phyloP scores from a whole-genome alignment of 92 coral and sea anemone genomes.

The Siderastrea radians region DNA sequence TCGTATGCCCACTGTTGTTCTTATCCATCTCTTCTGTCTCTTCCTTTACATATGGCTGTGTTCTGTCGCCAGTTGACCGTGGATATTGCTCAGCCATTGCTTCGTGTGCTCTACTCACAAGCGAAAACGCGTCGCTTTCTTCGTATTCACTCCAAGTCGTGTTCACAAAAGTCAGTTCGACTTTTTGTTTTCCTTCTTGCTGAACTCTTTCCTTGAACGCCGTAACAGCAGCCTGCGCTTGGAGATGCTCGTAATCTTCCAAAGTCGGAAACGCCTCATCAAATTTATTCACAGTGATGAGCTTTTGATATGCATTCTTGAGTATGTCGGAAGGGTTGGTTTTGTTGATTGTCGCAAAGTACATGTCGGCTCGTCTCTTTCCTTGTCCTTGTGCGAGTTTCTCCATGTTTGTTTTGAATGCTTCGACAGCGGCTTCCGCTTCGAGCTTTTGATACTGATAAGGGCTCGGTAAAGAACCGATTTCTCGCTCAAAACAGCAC shows the following conservation, averaged over 20 bases:
- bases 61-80: conserved; percentile 87
- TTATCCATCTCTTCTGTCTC: background rate
- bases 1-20: background rate
- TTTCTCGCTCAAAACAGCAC: conserved; percentile 79
- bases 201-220: conserved; percentile 85
- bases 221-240: conserved; percentile 84
- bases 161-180: conserved; percentile 79
- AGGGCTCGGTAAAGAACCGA: conserved; percentile 80
- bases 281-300: conserved; percentile 73
- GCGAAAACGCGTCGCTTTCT: conserved; percentile 53
- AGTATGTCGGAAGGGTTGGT: conserved; percentile 79
- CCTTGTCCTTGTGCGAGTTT: conserved; percentile 84
- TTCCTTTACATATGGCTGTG: conserved; percentile 71
- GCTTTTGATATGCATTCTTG: conserved; percentile 77
- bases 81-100: conserved; percentile 85
- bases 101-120: conserved; percentile 74
- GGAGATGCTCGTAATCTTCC: conserved; percentile 76
- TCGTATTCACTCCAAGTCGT: conserved; percentile 82
- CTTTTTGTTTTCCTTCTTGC: conserved; percentile 81
- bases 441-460: conserved; percentile 80
- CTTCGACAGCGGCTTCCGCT: conserved; percentile 85
- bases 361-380: conserved; percentile 84
- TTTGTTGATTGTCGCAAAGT: conserved; percentile 70
- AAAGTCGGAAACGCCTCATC: conserved; percentile 78
- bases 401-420: conserved; percentile 81